A percentile compares a stretch with the other conserved stretches of the same genome.
Evolutionary conservation across 1,140 invertebrate species (phyloP).

Genomic region (Atopsyche davidsoni): DNA sequence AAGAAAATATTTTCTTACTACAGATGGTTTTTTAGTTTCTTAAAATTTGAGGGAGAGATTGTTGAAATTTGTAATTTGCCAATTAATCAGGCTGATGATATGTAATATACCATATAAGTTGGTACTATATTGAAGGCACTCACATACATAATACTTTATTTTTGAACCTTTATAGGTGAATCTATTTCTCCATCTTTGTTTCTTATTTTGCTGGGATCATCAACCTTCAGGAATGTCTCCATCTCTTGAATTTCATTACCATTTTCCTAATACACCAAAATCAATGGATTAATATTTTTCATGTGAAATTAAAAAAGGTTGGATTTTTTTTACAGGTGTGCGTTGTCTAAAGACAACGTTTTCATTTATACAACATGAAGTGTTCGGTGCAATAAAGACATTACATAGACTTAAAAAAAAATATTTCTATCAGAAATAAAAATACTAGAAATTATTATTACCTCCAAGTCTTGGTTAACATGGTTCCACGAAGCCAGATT

Average conservation of each 20-base stretch:
- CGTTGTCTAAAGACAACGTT: neutral
- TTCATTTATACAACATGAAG: constrained; percentile 3
- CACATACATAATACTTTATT: constrained; percentile 21
- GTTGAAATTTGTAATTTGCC: no score
- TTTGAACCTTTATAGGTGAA: constrained; percentile 6
- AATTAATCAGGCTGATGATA: no score
- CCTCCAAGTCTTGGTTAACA: constrained; percentile 1
- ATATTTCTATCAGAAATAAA: neutral
- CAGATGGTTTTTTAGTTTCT: no score
- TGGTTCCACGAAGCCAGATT: constrained; percentile 60
- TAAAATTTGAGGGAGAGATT: no score
- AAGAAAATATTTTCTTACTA: no score
- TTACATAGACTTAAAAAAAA: neutral
- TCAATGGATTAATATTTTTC: constrained; percentile 3
- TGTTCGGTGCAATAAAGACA: neutral
- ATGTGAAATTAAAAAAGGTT: neutral
- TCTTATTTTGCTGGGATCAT: constrained; percentile 5
- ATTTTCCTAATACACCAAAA: constrained; percentile 14
- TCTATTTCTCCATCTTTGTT: constrained; percentile 3
- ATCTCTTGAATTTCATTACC: constrained; percentile 21
- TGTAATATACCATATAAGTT: no score
- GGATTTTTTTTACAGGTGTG: neutral
- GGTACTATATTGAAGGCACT: constrained; percentile 27
- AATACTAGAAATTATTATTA: neutral
- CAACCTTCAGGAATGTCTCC: constrained; percentile 17